Percentiles rank a stretch among this genome's conserved stretches.
Conservation (phyloP, 2,113 vertebrate genomes). For the Phalacrocorax brasilianus region DNA sequence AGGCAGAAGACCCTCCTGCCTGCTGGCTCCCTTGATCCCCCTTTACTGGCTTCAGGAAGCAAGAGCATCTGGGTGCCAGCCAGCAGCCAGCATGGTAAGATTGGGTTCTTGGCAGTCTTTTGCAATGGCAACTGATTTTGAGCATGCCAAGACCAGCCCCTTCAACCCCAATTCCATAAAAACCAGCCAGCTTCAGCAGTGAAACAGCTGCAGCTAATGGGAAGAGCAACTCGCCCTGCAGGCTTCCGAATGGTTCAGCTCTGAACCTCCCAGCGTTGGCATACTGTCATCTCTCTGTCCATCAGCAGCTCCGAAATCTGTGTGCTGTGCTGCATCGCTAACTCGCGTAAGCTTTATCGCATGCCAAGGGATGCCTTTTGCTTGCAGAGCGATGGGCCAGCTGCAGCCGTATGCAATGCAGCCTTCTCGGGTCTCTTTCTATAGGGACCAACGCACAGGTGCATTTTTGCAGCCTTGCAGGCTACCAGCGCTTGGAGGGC, state of each 20-base stretch:
- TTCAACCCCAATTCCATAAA: neutral
- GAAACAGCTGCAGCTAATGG: neutral
- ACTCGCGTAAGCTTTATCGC: accelerated
- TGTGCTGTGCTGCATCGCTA: neutral
- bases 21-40: neutral
- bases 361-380: neutral
- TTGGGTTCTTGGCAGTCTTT: neutral
- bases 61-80: neutral
- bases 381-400: neutral
- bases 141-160: neutral
- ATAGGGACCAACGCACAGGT: accelerated
- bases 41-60: neutral
- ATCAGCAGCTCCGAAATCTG: neutral
- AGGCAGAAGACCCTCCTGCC: neutral
- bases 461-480: neutral
- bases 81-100: accelerated
- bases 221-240: neutral
- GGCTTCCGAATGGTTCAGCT: neutral
- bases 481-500: accelerated
- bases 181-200: neutral
- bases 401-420: accelerated
- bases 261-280: neutral
- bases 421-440: neutral
- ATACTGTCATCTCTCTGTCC: neutral
- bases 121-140: neutral